Percentiles rank a stretch among this genome's conserved stretches.
These are phyloP conservation scores for Micrasema minimum DNA, from an alignment of 1,140 invertebrate genomes.

Conservation along the genomic window DNA sequence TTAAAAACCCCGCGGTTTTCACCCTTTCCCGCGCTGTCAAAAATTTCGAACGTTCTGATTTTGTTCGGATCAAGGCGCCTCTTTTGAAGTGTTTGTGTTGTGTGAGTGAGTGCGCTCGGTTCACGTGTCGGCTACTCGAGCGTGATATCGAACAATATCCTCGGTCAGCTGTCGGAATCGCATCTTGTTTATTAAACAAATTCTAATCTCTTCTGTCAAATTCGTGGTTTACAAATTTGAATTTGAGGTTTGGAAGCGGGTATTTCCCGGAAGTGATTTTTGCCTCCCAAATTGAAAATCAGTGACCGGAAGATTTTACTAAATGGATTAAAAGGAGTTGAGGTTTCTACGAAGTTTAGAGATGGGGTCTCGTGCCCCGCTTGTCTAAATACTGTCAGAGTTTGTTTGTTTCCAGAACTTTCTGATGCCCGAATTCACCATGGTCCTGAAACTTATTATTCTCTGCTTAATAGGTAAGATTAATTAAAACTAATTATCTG, in stretches of 20 bases:
- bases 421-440: slow-evolving; percentile 28
- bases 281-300: neutral
- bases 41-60: slow-evolving; percentile 11
- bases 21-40: slow-evolving; percentile 31
- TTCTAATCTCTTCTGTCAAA: neutral
- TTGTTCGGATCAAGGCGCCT: slow-evolving; percentile 14
- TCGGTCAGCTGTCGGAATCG: slow-evolving; percentile 34
- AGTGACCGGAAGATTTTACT: slow-evolving; percentile 20
- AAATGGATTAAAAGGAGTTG: slow-evolving; percentile 28
- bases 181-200: slow-evolving; percentile 16
- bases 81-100: slow-evolving; percentile 37
- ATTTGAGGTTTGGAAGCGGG: neutral
- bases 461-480: slow-evolving; percentile 36
- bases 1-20: slow-evolving; percentile 1
- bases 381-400: slow-evolving; percentile 21
- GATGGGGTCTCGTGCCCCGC: slow-evolving; percentile 18
- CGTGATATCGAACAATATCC: slow-evolving; percentile 35
- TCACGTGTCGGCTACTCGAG: slow-evolving; percentile 42
- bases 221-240: neutral
- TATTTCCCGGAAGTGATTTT: slow-evolving; percentile 3
- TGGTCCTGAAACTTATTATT: slow-evolving; percentile 25
- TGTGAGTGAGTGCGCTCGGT: slow-evolving; percentile 35
- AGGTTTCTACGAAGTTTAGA: slow-evolving; percentile 27
- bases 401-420: slow-evolving; percentile 14
- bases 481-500: too few relatives aligned